Conservation (phyloP, 1,140 invertebrate genomes). For the Harlomillsia oculata region DNA sequence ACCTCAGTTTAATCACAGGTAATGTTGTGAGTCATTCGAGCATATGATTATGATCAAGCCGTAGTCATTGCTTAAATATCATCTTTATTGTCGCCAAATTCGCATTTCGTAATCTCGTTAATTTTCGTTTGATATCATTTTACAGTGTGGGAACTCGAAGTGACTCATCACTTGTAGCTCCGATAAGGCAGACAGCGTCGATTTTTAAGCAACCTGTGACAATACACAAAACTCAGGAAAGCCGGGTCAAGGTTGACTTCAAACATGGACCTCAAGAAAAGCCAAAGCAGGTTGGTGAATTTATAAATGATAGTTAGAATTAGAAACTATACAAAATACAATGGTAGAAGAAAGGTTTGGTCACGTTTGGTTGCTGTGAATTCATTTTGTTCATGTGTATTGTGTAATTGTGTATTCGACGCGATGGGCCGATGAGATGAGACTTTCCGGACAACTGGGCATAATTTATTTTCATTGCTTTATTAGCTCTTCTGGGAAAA, state of each 20-base stretch:
- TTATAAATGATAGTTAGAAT: too few relatives aligned
- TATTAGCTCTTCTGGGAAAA: conserved; percentile 92
- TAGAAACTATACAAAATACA: too few relatives aligned
- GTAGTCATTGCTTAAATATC: too few relatives aligned
- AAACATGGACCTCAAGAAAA: conserved; percentile 85
- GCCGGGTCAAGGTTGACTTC: conserved; percentile 76
- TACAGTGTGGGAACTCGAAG: conserved; percentile 54
- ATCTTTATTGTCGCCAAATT: too few relatives aligned
- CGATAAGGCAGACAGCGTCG: conserved; percentile 93
- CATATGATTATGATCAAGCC: too few relatives aligned
- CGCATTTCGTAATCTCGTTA: too few relatives aligned
- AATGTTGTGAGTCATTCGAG: too few relatives aligned
- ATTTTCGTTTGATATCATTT: too few relatives aligned
- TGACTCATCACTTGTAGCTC: conserved; percentile 82
- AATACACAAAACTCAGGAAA: conserved; percentile 71
- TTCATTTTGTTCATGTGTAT: not conserved
- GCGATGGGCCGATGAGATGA: too few relatives aligned
- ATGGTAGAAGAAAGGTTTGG: not conserved
- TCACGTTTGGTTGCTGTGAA: conserved; percentile 3
- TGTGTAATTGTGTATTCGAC: not conserved
- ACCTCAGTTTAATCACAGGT: conserved; percentile 58
- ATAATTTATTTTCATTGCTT: too few relatives aligned
- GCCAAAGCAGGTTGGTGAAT: conserved; percentile 66
- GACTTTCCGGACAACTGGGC: too few relatives aligned
- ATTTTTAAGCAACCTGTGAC: conserved; percentile 99